Evolutionary conservation across 1,140 invertebrate genomes (phyloP).

Genomic region (Zaprionus capensis): DNA sequence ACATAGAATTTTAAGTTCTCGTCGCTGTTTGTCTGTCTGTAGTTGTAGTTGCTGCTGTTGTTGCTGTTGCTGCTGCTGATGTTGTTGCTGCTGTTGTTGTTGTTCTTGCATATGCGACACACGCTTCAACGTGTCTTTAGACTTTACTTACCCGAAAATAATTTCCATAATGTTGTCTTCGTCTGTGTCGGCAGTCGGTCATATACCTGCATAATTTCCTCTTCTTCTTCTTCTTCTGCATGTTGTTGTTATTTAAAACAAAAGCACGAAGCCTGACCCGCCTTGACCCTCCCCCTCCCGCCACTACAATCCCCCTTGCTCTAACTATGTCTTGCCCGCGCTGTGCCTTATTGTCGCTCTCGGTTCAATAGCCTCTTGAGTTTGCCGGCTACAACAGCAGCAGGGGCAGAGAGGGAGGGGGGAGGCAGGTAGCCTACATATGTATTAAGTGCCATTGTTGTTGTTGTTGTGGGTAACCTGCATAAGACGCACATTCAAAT

Average conservation of each 20-base stretch:
- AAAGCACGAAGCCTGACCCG: conserved; percentile 21
- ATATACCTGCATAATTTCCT: conserved; percentile 60
- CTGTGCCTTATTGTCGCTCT: conserved; percentile 15
- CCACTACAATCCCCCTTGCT: neutral
- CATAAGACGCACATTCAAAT: conserved; percentile 23
- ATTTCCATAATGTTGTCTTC: conserved; percentile 65
- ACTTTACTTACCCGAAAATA: conserved; percentile 42
- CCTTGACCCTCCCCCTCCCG: neutral
- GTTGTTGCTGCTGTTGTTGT: conserved; percentile 19
- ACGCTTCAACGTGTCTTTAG: conserved; percentile 35
- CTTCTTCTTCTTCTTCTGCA: neutral
- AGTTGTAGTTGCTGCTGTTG: conserved; percentile 18
- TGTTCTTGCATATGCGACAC: conserved; percentile 35
- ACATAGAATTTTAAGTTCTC: conserved; percentile 77
- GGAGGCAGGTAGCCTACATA: conserved; percentile 26
- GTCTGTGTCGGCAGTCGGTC: conserved; percentile 27
- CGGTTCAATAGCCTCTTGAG: conserved; percentile 71
- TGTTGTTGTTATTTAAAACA: conserved; percentile 22
- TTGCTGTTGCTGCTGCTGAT: conserved; percentile 23
- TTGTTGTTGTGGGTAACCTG: conserved; percentile 29
- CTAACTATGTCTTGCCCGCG: neutral
- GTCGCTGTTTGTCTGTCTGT: conserved; percentile 11
- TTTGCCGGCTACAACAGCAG: conserved; percentile 22
- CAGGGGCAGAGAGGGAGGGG: neutral
- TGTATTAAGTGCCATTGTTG: conserved; percentile 31